Evolutionary conservation across 2,888 invertebrate genomes (phyloP).

Genomic region (Lasioglossum pauxillum): DNA sequence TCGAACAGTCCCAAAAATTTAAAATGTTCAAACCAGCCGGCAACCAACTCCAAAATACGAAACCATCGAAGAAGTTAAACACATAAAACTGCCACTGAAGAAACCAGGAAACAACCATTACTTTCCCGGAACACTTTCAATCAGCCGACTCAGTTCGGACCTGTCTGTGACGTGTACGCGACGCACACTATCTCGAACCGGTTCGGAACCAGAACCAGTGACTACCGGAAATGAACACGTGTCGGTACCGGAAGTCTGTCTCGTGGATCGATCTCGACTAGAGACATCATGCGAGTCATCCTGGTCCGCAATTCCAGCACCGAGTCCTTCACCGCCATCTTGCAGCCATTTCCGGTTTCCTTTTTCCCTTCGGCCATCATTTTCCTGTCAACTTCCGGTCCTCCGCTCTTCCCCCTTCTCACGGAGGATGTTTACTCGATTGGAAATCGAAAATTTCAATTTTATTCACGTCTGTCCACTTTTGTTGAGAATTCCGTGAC

Average conservation of each 20-base stretch:
- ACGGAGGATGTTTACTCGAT: not conserved
- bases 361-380: constrained; percentile 16
- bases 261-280: constrained; percentile 80
- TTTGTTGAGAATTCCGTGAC: not conserved
- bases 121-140: not conserved
- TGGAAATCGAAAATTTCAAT: not conserved
- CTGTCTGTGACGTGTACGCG: not conserved
- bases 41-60: no score
- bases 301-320: constrained; percentile 79
- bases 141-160: not conserved
- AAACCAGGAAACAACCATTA: not conserved
- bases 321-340: constrained; percentile 76
- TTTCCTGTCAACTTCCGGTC: not conserved
- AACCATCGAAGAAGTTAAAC: no score
- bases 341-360: constrained; percentile 21
- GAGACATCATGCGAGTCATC: constrained; percentile 81
- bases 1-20: not conserved
- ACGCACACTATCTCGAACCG: constrained; percentile 9
- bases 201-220: not conserved
- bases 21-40: not conserved
- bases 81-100: not conserved
- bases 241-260: constrained; percentile 74
- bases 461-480: not conserved
- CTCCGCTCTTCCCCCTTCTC: not conserved
- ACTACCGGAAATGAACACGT: constrained; percentile 29